These are phyloP conservation scores for Garra rufa DNA, from an alignment of 2,113 vertebrate species.

Conservation along the genomic window DNA sequence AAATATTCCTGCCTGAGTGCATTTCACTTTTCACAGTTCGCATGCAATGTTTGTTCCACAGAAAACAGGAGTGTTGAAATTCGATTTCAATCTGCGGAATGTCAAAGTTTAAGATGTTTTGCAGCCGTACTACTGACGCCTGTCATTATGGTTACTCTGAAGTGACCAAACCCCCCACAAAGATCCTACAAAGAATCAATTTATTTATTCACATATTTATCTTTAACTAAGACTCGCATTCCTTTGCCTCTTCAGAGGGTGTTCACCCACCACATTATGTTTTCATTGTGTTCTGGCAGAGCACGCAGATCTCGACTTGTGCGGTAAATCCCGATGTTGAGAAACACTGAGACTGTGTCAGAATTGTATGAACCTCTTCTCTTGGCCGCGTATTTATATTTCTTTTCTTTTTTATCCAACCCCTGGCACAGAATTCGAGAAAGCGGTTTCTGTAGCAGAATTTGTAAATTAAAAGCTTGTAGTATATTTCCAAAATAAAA, in stretches of 20 bases:
- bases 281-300: conserved; percentile 47
- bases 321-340: conserved; percentile 22
- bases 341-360: conserved; percentile 15
- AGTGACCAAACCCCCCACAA: not conserved
- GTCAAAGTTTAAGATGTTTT: not conserved
- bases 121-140: not conserved
- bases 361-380: conserved; percentile 6
- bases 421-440: not conserved
- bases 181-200: not conserved
- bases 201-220: conserved; percentile 12
- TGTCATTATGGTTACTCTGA: conserved; percentile 8
- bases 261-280: conserved; percentile 42
- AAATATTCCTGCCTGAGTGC: conserved; percentile 35
- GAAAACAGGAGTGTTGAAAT: conserved; percentile 23
- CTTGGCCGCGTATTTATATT: not conserved
- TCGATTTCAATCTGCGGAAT: not conserved
- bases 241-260: conserved; percentile 4
- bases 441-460: not conserved
- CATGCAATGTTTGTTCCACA: not conserved
- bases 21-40: conserved; percentile 41
- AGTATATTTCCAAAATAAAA: not conserved
- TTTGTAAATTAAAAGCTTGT: not conserved
- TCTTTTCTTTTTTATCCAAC: not conserved
- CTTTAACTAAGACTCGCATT: conserved; percentile 15
- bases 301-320: conserved; percentile 8